These are phyloP conservation scores for Acropora yongei DNA, from an alignment of 64 coral and sea anemone species.

Conservation along the genomic window DNA sequence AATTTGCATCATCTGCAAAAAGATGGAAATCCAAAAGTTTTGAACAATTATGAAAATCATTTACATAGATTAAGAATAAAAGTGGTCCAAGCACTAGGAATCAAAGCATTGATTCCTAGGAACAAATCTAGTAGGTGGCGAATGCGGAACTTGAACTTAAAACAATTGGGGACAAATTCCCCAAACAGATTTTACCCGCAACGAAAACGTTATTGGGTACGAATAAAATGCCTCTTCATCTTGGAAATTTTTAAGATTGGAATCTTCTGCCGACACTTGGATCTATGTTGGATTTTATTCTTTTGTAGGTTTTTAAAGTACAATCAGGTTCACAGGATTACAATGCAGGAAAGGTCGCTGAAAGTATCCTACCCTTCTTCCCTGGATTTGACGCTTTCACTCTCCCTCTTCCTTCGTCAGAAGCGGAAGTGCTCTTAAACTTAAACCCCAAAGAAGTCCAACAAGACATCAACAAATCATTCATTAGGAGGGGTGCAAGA, in stretches of 20 bases:
- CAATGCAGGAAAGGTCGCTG: conserved; percentile 50
- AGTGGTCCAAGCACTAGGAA: no score
- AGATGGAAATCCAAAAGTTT: no score
- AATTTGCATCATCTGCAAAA: no score
- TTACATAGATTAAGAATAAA: no score
- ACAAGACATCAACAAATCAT: conserved; percentile 55
- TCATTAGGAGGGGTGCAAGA: conserved; percentile 59
- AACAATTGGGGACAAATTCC: no score
- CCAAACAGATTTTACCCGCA: no score
- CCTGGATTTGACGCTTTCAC: conserved; percentile 80
- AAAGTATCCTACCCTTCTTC: conserved; percentile 80
- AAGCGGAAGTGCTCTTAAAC: conserved; percentile 71
- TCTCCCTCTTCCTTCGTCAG: conserved; percentile 74
- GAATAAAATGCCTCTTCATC: not conserved
- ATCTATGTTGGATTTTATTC: not conserved
- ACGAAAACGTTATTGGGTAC: no score
- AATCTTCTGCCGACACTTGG: no score
- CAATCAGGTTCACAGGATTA: not conserved
- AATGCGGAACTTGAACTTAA: no score
- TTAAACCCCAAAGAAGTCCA: conserved; percentile 54
- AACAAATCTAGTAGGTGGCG: no score
- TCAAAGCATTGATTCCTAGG: no score
- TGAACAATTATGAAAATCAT: no score
- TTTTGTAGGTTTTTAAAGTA: conserved; percentile 57
- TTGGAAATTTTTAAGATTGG: not conserved